These are phyloP conservation scores for Thymelicus sylvestris DNA, from an alignment of 2,888 invertebrate genomes.

Conservation along the genomic window DNA sequence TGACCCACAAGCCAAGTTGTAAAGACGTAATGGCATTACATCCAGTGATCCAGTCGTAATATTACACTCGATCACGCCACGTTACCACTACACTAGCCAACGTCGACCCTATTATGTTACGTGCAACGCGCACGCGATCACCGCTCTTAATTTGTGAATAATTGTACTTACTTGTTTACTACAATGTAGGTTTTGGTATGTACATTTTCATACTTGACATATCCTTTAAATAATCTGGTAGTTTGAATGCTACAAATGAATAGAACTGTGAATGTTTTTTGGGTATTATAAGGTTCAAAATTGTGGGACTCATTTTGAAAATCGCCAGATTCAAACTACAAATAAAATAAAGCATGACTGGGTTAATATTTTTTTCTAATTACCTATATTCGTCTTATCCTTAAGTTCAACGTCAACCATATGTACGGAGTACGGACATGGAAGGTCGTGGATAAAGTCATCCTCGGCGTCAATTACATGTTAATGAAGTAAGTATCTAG, in stretches of 20 bases:
- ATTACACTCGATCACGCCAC: conserved; percentile 26
- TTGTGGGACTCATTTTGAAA: no score
- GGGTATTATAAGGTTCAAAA: no score
- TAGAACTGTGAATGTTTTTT: no score
- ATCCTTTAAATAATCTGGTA: no score
- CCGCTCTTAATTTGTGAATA: neutral
- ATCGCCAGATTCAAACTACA: no score
- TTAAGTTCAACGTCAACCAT: conserved; percentile 11
- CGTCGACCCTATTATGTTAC: neutral
- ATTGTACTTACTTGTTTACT: no score
- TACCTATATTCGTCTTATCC: conserved; percentile 1
- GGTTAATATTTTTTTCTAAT: no score
- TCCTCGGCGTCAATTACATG: conserved; percentile 14
- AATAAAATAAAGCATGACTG: no score
- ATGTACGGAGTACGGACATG: conserved; percentile 16
- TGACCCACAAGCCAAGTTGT: conserved; percentile 26
- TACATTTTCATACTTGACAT: no score
- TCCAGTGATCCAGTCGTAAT: conserved; percentile 2
- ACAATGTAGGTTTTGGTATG: no score
- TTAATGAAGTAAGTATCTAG: conserved; percentile 22
- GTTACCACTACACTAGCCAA: neutral
- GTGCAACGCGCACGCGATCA: conserved; percentile 21
- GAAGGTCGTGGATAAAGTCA: conserved; percentile 23
- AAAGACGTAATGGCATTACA: conserved; percentile 28
- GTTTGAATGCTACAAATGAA: no score